These are phyloP conservation scores for Phalacrocorax aristotelis DNA, from an alignment of 2,113 vertebrate genomes.

Conservation along the genomic window DNA sequence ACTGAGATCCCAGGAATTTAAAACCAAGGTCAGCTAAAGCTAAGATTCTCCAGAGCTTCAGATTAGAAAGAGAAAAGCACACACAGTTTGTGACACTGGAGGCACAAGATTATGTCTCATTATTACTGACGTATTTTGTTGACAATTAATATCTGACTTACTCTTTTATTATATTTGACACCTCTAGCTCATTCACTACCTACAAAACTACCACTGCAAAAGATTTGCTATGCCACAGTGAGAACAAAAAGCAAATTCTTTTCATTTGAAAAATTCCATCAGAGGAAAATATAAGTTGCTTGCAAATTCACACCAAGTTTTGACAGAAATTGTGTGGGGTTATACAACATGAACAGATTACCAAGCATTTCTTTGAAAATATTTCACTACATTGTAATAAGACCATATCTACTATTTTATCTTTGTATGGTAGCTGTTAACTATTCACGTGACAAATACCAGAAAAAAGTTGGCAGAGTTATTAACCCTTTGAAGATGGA, in stretches of 20 bases:
- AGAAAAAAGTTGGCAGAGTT: neutral
- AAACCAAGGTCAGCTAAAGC: neutral
- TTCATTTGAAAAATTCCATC: neutral
- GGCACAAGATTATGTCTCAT: neutral
- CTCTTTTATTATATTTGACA: neutral
- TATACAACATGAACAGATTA: neutral
- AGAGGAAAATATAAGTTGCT: neutral
- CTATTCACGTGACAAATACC: neutral
- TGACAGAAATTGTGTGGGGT: neutral
- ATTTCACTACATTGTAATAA: neutral
- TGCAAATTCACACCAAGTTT: neutral
- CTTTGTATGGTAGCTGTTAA: neutral
- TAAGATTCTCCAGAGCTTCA: neutral
- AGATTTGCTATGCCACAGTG: neutral
- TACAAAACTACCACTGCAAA: neutral
- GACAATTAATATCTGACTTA: neutral
- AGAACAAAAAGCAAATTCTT: neutral
- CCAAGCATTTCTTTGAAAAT: neutral
- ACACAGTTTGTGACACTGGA: neutral
- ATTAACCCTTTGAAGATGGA: neutral
- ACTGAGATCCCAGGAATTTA: neutral
- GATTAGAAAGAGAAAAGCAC: neutral
- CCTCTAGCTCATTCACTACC: neutral
- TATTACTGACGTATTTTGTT: neutral
- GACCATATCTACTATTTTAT: neutral